phyloP scores from a whole-genome alignment of 1,140 invertebrate species.

The Megalopta genalis region DNA sequence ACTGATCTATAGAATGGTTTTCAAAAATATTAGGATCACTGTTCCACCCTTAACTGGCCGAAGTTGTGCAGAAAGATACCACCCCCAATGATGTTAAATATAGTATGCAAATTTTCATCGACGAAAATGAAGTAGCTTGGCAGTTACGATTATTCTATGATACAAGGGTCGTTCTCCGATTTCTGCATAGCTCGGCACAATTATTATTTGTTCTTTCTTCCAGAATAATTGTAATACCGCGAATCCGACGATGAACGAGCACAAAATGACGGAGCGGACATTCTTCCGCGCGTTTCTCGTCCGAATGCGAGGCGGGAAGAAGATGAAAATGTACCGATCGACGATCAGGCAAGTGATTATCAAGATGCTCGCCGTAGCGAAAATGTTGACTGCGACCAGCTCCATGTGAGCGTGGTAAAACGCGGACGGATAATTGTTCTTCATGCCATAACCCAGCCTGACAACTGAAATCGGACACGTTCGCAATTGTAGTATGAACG shows the following conservation, averaged over 20 bases:
- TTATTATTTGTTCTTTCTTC: too few species aligned
- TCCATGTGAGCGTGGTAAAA: constrained; percentile 54
- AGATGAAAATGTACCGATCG: constrained; percentile 55
- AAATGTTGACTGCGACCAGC: constrained; percentile 45
- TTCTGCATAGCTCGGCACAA: too few species aligned
- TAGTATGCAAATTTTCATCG: too few species aligned
- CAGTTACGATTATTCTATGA: too few species aligned
- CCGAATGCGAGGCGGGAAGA: constrained; percentile 53
- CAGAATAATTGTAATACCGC: constrained; percentile 22
- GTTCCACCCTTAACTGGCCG: neutral
- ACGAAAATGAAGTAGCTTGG: too few species aligned
- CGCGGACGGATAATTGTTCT: constrained; percentile 49
- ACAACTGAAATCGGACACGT: constrained; percentile 40
- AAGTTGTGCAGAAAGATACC: too few species aligned
- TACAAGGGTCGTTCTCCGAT: too few species aligned
- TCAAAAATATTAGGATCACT: neutral
- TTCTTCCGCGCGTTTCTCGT: constrained; percentile 50
- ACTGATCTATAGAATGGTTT: constrained; percentile 34
- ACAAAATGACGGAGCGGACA: constrained; percentile 28
- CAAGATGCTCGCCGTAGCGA: constrained; percentile 44
- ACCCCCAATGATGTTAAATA: too few species aligned
- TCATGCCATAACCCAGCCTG: constrained; percentile 48
- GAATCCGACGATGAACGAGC: constrained; percentile 53
- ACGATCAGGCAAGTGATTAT: constrained; percentile 56
- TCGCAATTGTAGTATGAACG: neutral